Evolutionary conservation across 2,113 vertebrate genomes (phyloP), one percentile per base, ranked within the genome.

Genomic region (Manacus vitellinus): DNA sequence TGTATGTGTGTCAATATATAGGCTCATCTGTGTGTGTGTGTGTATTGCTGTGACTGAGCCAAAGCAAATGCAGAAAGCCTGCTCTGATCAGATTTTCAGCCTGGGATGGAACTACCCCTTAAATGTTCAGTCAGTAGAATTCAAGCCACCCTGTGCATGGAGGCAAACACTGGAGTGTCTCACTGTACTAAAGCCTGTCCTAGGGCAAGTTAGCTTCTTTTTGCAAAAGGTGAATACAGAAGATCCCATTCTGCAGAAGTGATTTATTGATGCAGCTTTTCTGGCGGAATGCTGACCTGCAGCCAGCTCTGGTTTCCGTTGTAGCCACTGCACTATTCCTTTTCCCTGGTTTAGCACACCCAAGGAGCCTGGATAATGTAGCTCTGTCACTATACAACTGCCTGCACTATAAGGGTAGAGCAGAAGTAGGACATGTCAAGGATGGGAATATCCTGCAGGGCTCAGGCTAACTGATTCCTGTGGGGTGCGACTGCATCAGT

Each of bases 401-500:
- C 28, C 65, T 52, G n/a, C 15, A 6, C 74, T 87, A 2, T 25
- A 15, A 30, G 55, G 23, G 30, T 14, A 33, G 33, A 6, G 11
- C 49, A 89, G 47, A 47, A 65, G n/a, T 12, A 30, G 27, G 28
- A 59, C 10, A 8, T 10, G 13, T 70, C 27, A 52, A 41, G 35
- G 18, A 49, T n/a, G n/a, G 1, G 4, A 43, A 49, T 14, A 35
- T 89, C 35, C 24, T 35, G 28, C 30, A 24, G 17, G 13, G 39
- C 73, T 73, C 12, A 33, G 52, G 5, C 13, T 59, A 35, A n/a
- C 6, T 12, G 28, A 37, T 56, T 55, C 43, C 62, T 2, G 0
- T 12, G 55, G 22, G 21, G 58, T 65, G 22, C 0, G 0, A 18
- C 68, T 37, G 23, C 0, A 0, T 14, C 1, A 0, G 12, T 44